These are phyloP conservation scores for Penaeus vannamei DNA, from an alignment of 1,140 invertebrate species.

Conservation along the genomic window DNA sequence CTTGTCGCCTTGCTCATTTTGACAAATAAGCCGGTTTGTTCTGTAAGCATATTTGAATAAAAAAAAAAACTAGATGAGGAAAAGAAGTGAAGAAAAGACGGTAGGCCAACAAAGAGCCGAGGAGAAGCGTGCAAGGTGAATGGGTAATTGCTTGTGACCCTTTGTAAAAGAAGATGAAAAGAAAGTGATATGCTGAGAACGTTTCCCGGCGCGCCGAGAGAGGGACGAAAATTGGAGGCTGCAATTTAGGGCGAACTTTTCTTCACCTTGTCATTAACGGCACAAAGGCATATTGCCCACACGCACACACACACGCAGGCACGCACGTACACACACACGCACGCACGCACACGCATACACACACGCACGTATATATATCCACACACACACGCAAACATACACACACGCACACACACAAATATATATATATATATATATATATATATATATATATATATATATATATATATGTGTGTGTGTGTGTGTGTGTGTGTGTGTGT, in stretches of 20 bases:
- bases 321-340: no score
- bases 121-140: background rate
- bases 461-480: no score
- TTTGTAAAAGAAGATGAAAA: background rate
- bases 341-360: no score
- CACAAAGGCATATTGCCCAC: no score
- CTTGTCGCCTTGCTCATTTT: no score
- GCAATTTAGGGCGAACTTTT: background rate
- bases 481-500: background rate
- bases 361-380: no score
- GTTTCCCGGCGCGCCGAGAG: background rate
- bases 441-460: background rate
- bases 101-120: background rate
- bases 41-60: no score
- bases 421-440: background rate
- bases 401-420: no score
- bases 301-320: no score
- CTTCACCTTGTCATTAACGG: background rate
- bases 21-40: no score
- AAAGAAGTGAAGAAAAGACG: background rate
- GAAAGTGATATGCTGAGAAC: background rate
- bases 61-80: no score
- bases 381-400: no score
- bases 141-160: background rate
- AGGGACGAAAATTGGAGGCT: conserved; percentile 1